phyloP scores from a whole-genome alignment of 2,797 vertebrate genomes.

The Otus scops region DNA sequence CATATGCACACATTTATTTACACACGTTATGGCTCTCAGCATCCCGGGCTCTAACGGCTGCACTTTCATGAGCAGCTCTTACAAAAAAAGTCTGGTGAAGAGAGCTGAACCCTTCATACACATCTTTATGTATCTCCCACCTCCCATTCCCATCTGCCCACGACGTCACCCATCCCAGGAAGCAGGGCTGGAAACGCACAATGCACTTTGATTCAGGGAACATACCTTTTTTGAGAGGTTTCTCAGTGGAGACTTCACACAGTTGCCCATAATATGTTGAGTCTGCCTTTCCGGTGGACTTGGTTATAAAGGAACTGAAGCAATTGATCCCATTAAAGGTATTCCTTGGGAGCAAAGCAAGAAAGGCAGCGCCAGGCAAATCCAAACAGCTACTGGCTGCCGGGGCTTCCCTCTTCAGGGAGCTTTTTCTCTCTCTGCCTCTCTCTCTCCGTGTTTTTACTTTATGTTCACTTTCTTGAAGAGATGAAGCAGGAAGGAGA shows the following conservation, averaged over 20 bases:
- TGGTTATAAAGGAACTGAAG: constrained; percentile 69
- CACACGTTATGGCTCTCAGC: neutral
- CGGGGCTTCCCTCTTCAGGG: constrained; percentile 71
- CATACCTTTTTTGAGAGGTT: constrained; percentile 97
- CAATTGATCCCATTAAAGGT: constrained; percentile 76
- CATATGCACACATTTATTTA: neutral
- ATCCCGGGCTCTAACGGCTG: neutral
- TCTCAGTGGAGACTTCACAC: constrained; percentile 95
- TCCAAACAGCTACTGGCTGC: constrained; percentile 72
- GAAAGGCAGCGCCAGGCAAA: constrained; percentile 70
- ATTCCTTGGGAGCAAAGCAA: constrained; percentile 68
- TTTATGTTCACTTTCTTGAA: constrained; percentile 79
- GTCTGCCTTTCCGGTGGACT: constrained; percentile 62
- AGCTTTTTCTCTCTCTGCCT: constrained; percentile 70
- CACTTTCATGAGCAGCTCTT: constrained; percentile 1
- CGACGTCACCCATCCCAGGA: constrained; percentile 8
- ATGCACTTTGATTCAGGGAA: constrained; percentile 13
- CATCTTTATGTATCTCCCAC: neutral
- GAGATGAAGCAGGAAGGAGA: constrained; percentile 71
- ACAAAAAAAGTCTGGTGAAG: neutral
- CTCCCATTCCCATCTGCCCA: constrained; percentile 30
- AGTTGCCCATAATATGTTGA: constrained; percentile 91
- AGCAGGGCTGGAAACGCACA: neutral
- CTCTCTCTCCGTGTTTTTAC: constrained; percentile 71
- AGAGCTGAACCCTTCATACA: neutral